Conservation (phyloP, 1,140 invertebrate genomes). For the Batillaria attramentaria region DNA sequence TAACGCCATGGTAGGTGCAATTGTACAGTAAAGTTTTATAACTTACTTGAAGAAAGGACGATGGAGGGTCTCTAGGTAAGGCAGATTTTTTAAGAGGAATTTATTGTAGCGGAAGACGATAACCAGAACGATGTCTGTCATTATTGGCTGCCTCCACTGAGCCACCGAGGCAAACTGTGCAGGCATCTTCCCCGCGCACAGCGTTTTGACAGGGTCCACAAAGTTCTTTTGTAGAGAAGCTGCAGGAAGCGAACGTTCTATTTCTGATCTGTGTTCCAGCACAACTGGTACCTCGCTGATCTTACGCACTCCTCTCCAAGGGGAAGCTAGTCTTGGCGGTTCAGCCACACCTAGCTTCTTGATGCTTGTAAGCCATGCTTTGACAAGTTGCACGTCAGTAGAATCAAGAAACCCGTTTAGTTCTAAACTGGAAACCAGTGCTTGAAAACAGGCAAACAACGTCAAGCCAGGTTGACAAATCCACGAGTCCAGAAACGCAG, state of each 20-base stretch:
- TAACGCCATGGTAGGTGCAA: too few species aligned
- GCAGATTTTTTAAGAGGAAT: constrained; percentile 21
- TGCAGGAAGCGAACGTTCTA: too few species aligned
- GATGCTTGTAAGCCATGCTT: neutral
- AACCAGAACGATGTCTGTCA: constrained; percentile 13
- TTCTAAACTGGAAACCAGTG: neutral
- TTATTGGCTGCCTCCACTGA: constrained; percentile 9
- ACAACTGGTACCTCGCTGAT: constrained; percentile 9
- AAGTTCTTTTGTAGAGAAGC: neutral
- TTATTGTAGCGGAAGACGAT: constrained; percentile 27
- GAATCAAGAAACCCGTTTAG: neutral
- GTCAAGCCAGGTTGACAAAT: neutral
- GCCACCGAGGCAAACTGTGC: neutral
- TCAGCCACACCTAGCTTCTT: neutral
- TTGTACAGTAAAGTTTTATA: too few species aligned
- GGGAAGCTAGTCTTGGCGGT: neutral
- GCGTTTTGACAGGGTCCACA: neutral
- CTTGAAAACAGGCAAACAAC: neutral
- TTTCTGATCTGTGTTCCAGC: constrained; percentile 8
- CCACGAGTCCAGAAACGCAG: neutral
- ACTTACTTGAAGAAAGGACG: constrained; percentile 30
- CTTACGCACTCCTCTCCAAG: constrained; percentile 19
- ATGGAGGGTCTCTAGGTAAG: constrained; percentile 16
- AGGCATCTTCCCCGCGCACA: neutral
- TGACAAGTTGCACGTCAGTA: neutral